Evolutionary conservation across 2,888 invertebrate species (phyloP).

Genomic region (Aelia acuminata): DNA sequence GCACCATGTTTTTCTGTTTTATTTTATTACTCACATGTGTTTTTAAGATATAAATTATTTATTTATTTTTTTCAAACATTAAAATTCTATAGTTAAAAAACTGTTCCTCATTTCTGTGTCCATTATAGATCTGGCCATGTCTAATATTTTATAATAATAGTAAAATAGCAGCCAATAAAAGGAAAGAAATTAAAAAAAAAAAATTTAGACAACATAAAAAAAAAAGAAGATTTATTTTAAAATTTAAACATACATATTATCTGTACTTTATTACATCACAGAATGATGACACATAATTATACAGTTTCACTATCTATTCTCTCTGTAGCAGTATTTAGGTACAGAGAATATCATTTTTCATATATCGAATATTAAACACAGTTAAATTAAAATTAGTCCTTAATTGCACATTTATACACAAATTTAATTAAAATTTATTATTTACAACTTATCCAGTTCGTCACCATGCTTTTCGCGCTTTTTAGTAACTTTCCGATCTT

Average conservation of each 20-base stretch:
- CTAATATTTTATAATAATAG: too few species aligned
- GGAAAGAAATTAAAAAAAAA: background rate
- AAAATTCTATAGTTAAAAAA: too few species aligned
- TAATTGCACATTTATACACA: constrained; percentile 5
- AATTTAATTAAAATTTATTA: constrained; percentile 9
- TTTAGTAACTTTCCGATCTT: constrained; percentile 56
- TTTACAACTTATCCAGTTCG: constrained; percentile 30
- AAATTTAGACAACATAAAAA: background rate
- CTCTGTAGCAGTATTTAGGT: background rate
- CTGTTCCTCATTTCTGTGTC: too few species aligned
- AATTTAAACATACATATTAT: constrained; percentile 37
- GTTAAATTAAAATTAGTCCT: constrained; percentile 4
- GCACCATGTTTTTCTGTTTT: too few species aligned
- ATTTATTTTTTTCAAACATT: too few species aligned
- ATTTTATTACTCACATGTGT: too few species aligned
- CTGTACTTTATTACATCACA: constrained; percentile 38
- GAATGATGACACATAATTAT: background rate
- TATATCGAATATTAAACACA: background rate
- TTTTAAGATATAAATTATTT: too few species aligned
- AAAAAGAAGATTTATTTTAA: constrained; percentile 4
- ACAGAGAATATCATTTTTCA: background rate
- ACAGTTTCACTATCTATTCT: background rate
- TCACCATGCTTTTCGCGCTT: constrained; percentile 21
- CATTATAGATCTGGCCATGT: too few species aligned
- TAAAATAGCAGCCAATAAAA: background rate